Base-by-base conservation (phyloP, 1,140 invertebrate species). In the Atta colombica region DNA sequence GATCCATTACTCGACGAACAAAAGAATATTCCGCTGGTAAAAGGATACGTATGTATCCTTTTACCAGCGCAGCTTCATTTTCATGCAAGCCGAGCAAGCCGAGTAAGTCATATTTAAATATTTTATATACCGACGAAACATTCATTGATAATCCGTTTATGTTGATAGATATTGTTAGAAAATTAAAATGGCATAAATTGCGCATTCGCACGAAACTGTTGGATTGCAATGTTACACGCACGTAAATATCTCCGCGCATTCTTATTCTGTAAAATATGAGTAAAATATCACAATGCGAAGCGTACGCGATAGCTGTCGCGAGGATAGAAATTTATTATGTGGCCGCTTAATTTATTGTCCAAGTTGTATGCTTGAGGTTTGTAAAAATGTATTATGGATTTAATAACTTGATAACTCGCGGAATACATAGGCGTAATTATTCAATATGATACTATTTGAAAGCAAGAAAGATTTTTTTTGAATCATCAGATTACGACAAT, bases 71-170 rank as follows among this genome's bases (percentile, higher is more conserved):
- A 55, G 25, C 25, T 68, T 69, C 18, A 49, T 18, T 78, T 77
- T 87, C 51, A 21, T 61, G 25, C 12, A 25, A 25, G 25, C 60
- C 51, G 63, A 39, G 65, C 55, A 55, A 82, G 77, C 74, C 12
- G n/a, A 68, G 28, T 12, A 81, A 28, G 88, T 92, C 90, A 89
- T 72, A 68, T 77, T 77, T 88, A 89, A 87, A 92, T 91, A 90
- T 91, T 69, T 86, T 90, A 88, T 69, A 39, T 58, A 39, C 65
- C 63, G 87, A 85, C 78, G 89, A 86, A 49, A 25, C 35, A 58
- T 58, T 86, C 75, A n/a, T 18, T 45, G 25, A 49, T 18, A 75
- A 35, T 81, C 61, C 35, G 49, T 69, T 66, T 35, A 55, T 25
- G 51, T 51, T 35, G 53, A 77, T 89, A 25, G 28, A 69, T 39